phyloP scores from a whole-genome alignment of 2,113 vertebrate species.

The Rhinopithecus roxellana region DNA sequence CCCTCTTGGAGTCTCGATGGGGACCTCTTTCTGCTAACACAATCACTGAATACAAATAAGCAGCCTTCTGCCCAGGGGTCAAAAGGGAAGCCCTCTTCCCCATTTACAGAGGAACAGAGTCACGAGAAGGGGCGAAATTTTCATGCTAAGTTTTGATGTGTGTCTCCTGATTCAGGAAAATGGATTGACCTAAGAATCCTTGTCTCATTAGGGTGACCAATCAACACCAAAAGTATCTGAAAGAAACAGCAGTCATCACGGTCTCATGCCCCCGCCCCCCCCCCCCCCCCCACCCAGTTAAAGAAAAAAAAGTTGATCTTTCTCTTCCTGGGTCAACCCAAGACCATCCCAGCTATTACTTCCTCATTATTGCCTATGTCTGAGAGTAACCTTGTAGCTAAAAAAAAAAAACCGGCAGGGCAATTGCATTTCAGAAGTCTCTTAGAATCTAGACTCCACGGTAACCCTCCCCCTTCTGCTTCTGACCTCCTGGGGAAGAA shows the following conservation, averaged over 20 bases:
- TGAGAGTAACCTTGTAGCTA: slow-evolving; percentile 36
- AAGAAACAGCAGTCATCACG: neutral
- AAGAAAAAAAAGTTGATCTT: neutral
- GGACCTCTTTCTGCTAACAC: neutral
- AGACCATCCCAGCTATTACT: neutral
- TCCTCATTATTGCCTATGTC: neutral
- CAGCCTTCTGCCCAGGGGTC: slow-evolving; percentile 14
- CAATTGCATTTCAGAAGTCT: slow-evolving; percentile 50
- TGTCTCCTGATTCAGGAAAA: neutral
- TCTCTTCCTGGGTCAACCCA: neutral
- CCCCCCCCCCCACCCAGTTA: neutral
- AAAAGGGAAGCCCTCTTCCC: neutral
- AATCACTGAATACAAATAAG: slow-evolving; percentile 72
- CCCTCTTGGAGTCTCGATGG: too few species aligned
- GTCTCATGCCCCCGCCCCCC: neutral
- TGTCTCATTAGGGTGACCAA: neutral
- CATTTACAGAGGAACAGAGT: neutral
- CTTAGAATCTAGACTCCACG: slow-evolving; percentile 54
- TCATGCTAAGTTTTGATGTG: neutral
- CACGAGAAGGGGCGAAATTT: neutral
- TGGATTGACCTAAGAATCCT: neutral
- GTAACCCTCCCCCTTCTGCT: slow-evolving; percentile 70
- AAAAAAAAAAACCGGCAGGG: slow-evolving; percentile 59
- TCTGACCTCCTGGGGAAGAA: slow-evolving; percentile 70
- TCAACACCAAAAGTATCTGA: neutral